Percentiles rank a stretch among this genome's conserved stretches.
Evolutionary conservation across 1,140 invertebrate genomes (phyloP).

Genomic region (Paralvinella palmiformis): DNA sequence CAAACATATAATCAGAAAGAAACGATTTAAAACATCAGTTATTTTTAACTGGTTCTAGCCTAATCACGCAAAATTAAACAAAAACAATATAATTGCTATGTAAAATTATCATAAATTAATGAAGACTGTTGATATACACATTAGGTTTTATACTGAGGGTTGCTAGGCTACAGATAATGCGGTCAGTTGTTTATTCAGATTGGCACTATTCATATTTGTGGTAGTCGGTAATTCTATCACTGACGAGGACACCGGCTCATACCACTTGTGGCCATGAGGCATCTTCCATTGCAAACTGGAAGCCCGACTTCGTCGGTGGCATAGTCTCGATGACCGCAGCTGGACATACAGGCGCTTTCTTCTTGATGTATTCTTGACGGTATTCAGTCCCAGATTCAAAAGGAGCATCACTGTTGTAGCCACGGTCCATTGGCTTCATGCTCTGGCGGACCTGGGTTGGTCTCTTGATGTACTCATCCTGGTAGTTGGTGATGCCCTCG

Average conservation of each 20-base stretch:
- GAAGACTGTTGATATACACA: background rate
- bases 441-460: constrained; percentile 23
- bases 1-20: background rate
- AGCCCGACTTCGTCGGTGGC: constrained; percentile 24
- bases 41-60: background rate
- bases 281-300: constrained; percentile 27
- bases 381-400: constrained; percentile 49
- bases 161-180: background rate
- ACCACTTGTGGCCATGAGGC: constrained; percentile 37
- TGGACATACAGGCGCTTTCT: constrained; percentile 39
- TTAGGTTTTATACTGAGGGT: background rate
- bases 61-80: background rate
- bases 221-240: background rate
- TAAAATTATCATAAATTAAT: background rate
- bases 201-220: background rate
- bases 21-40: background rate
- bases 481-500: constrained; percentile 44
- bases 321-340: constrained; percentile 33
- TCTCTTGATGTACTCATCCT: constrained; percentile 41
- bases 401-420: constrained; percentile 29
- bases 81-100: background rate
- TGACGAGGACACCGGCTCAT: constrained; percentile 15
- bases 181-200: background rate
- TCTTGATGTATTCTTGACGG: constrained; percentile 42
- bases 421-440: constrained; percentile 36